Evolutionary conservation across 1,140 invertebrate species (phyloP).

Genomic region (Aporrectodea caliginosa): DNA sequence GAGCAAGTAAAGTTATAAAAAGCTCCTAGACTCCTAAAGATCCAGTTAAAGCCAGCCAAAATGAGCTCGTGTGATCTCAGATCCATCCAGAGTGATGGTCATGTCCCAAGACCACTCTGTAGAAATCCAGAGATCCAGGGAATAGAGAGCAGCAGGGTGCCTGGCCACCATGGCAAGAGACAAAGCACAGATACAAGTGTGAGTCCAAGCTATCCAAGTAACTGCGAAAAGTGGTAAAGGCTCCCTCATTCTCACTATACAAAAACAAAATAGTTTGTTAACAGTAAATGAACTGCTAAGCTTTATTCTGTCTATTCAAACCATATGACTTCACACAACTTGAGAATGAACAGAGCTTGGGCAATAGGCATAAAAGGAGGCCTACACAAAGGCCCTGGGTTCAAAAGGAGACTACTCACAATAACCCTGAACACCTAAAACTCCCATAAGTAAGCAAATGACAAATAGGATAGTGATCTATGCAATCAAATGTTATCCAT

Average conservation of each 20-base stretch:
- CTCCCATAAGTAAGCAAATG: too few species aligned
- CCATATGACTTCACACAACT: too few species aligned
- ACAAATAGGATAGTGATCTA: too few species aligned
- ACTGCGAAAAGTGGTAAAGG: neutral
- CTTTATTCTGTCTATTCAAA: neutral
- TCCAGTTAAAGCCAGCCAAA: neutral
- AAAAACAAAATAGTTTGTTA: conserved; percentile 4
- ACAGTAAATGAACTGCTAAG: neutral
- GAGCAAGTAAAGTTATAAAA: neutral
- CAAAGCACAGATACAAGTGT: neutral
- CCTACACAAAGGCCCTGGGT: too few species aligned
- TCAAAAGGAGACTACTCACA: too few species aligned
- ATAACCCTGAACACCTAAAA: too few species aligned
- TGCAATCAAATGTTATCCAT: too few species aligned
- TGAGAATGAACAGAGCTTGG: too few species aligned
- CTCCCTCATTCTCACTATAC: neutral
- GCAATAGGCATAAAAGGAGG: too few species aligned
- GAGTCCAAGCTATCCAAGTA: neutral
- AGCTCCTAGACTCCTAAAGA: neutral
- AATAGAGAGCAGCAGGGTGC: neutral
- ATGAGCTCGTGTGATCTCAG: neutral
- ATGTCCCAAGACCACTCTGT: neutral
- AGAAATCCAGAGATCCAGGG: neutral
- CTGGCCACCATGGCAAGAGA: neutral
- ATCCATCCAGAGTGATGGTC: conserved; percentile 1